Evolutionary conservation across 1,140 invertebrate genomes (phyloP).

Genomic region (Tetramorium simillimum): DNA sequence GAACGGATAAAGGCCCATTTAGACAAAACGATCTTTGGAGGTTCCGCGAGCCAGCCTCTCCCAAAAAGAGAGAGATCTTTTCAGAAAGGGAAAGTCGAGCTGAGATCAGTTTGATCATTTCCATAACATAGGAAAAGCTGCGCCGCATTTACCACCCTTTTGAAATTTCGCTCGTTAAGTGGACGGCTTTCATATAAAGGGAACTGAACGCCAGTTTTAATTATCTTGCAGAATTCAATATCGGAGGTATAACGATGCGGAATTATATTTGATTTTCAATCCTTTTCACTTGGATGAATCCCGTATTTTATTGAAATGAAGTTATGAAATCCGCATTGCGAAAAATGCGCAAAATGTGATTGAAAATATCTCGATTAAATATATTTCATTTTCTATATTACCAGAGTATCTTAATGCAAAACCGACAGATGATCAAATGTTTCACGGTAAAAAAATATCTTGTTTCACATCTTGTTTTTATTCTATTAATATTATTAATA

Average conservation of each 20-base stretch:
- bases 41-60: not conserved
- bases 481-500: not conserved
- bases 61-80: not conserved
- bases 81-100: not conserved
- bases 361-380: slow-evolving; percentile 42
- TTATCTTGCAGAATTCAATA: slow-evolving; percentile 48
- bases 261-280: slow-evolving; percentile 54
- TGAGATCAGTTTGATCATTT: not conserved
- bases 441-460: not conserved
- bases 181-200: not conserved
- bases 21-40: slow-evolving; percentile 15
- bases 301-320: slow-evolving; percentile 38
- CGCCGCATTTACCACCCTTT: not conserved
- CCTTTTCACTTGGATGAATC: not conserved
- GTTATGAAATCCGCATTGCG: slow-evolving; percentile 14
- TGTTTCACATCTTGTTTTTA: not conserved
- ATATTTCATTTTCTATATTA: slow-evolving; percentile 27
- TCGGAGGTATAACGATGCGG: slow-evolving; percentile 14
- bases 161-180: slow-evolving; percentile 19
- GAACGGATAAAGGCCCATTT: slow-evolving; percentile 50
- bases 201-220: slow-evolving; percentile 13
- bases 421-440: not conserved
- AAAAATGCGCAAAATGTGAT: slow-evolving; percentile 28
- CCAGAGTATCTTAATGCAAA: not conserved
- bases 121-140: not conserved